Evolutionary conservation across 2,888 invertebrate genomes (phyloP), one percentile per base, ranked within the genome.

Genomic region (Doris montereyensis): DNA sequence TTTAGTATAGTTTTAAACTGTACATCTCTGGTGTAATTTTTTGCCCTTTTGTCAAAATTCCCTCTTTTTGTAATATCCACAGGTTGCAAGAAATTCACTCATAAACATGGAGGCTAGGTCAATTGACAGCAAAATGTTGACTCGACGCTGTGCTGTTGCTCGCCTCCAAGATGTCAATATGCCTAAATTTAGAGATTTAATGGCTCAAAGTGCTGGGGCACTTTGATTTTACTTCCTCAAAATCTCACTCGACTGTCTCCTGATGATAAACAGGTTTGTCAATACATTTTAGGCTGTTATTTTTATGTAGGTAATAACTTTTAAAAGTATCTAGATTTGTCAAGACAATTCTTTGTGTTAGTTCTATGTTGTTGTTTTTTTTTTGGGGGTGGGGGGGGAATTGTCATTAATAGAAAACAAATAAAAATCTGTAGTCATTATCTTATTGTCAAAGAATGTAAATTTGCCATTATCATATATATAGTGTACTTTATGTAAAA

Each of bases 101-200:
- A 94, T 98, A 85, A 97, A 96, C 86, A 93, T 97, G 85, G 97
- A 98, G 92, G 97, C 97, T 8, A 94, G 96, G 84, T 96, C 97
- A 0, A 91, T 97, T 2, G 94, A 94, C 76, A 95, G 95, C 32
- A 96, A 96, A 95, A 95, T 95, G 87, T 95, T 96, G 21, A 95
- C 95, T n/a, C 94, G 97, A 65, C 96, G 97, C 90, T 97, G 97
- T 91, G 95, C 97, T 1, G 94, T 97, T 21, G 94, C 96, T 1
- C 94, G 95, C 84, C 92, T 97, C 35, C 94, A 95, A 86, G 96
- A 97, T 86, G 93, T 98, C 82, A 95, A 95, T 0, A 93, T 95
- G 67, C 95, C 95, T 76, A 94, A 95, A 87, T 91, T 88, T 80
- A 84, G 89, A 79, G 90, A 91, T 58, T 79, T 91, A 57, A 83